Evolutionary conservation across 2,888 invertebrate genomes (phyloP).

Genomic region (Pristionchus japonicus): DNA sequence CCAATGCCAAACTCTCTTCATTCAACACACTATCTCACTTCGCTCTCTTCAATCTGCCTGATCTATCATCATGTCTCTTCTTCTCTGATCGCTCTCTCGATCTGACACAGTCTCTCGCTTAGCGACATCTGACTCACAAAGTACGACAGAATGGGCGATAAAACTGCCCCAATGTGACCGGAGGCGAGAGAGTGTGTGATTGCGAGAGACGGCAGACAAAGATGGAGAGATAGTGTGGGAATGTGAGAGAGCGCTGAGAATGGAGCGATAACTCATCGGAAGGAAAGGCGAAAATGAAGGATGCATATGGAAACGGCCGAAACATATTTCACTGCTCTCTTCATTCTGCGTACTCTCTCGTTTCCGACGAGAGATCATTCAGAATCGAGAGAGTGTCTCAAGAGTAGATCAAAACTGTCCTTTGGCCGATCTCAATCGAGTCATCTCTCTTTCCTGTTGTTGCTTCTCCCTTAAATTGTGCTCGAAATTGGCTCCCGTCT

Average conservation of each 20-base stretch:
- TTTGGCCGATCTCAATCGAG: not conserved
- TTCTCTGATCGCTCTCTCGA: slow-evolving; percentile 1
- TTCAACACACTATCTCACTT: not conserved
- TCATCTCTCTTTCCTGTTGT: slow-evolving; percentile 11
- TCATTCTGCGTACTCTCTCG: not conserved
- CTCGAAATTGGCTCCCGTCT: slow-evolving; percentile 13
- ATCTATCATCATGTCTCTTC: not conserved
- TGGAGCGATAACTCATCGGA: slow-evolving; percentile 9
- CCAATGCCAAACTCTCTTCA: not conserved
- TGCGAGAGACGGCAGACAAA: not conserved
- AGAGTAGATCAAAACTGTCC: not conserved
- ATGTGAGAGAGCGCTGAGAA: not conserved
- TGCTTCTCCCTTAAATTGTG: slow-evolving; percentile 6
- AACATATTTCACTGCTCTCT: not conserved
- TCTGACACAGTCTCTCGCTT: not conserved
- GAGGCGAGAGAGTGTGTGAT: slow-evolving; percentile 20
- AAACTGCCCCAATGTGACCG: slow-evolving; percentile 13
- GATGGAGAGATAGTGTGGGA: not conserved
- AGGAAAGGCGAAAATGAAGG: not conserved
- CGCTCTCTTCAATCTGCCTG: not conserved
- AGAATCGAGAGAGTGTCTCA: too few relatives aligned
- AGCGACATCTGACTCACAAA: slow-evolving; percentile 22
- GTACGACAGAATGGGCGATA: slow-evolving; percentile 34
- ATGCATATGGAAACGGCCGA: not conserved
- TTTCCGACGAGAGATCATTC: not conserved